Percentiles rank a stretch among this genome's conserved stretches.
phyloP scores from a whole-genome alignment of 37 sponge, comb jelly and placozoan species.

The Corticium candelabrum region DNA sequence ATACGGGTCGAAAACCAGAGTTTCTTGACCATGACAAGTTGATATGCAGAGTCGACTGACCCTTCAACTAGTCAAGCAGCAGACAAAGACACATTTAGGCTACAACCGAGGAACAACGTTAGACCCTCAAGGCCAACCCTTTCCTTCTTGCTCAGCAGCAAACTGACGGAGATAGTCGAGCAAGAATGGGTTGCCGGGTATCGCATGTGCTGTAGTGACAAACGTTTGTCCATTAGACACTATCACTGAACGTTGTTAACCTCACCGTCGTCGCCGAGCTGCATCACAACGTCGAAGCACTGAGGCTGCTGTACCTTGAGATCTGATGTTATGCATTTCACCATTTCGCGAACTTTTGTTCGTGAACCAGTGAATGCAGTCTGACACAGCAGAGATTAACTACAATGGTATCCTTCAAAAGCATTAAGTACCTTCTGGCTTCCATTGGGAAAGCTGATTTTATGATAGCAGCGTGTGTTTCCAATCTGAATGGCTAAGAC shows the following conservation, averaged over 20 bases:
- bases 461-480: background rate
- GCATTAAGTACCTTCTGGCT: background rate
- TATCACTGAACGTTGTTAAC: too few relatives aligned
- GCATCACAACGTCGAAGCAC: background rate
- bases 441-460: background rate
- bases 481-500: background rate
- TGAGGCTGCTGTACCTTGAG: background rate
- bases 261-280: background rate
- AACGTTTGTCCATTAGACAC: too few relatives aligned
- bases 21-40: background rate
- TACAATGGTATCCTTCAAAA: too few relatives aligned
- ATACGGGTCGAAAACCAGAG: background rate
- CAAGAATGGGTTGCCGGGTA: background rate
- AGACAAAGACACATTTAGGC: too few relatives aligned
- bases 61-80: too few relatives aligned
- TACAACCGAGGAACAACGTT: too few relatives aligned
- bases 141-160: too few relatives aligned
- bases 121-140: too few relatives aligned
- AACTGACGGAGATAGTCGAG: background rate
- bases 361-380: background rate
- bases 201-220: background rate
- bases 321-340: background rate
- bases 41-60: background rate
- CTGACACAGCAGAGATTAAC: too few relatives aligned
- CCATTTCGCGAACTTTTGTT: background rate